Base-by-base conservation (phyloP, 2,797 vertebrate genomes). In the Pseudochromis fuscus region DNA sequence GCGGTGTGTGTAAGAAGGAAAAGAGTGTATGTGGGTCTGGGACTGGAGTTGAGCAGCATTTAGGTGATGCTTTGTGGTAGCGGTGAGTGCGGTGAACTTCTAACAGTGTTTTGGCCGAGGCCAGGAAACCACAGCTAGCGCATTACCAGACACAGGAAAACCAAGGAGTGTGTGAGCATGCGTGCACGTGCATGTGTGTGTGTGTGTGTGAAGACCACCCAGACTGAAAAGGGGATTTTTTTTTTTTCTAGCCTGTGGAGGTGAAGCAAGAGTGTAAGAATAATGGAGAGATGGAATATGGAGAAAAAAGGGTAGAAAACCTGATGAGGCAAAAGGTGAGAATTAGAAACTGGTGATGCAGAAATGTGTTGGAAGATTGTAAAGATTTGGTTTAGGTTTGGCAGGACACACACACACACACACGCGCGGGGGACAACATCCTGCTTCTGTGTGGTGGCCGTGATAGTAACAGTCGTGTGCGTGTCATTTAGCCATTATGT, bases 71-170 rank as follows among this genome's bases (percentile, higher is more conserved):
- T 92, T 89, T 82, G 81, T 86, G 87, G 90, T 84, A 84, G 92
- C 74, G 86, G 86, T 86, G 74, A 87, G 76, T 72, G 85, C 37
- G 78, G 82, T 74, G 67, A 82, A 85, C 86, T 88, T 91, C 89
- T 90, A 91, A 92, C 89, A 61, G 91, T 86, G 85, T 87, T 90
- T 90, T 91, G 89, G 93, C 88, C 65, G 37, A 88, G 82, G 86
- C 81, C 83, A 83, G 86, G 87, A 93, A 94, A 93, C 92, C 93
- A 84, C 90, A 89, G 89, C 89, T 80, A 92, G 92, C 35, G 60
- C 91, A 94, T 93, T 94, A 94, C 89, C 85, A 93, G 90, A 83
- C 85, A 85, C 83, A 91, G 81, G 79, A 86, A 92, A 92, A 86
- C 82, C 79, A 79, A 89, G 83, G 77, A 86, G 75, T 81, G 81